Evolutionary conservation across 64 coral and sea anemone genomes (phyloP), one percentile per base, ranked within the genome.

Genomic region (Anthopleura sola): DNA sequence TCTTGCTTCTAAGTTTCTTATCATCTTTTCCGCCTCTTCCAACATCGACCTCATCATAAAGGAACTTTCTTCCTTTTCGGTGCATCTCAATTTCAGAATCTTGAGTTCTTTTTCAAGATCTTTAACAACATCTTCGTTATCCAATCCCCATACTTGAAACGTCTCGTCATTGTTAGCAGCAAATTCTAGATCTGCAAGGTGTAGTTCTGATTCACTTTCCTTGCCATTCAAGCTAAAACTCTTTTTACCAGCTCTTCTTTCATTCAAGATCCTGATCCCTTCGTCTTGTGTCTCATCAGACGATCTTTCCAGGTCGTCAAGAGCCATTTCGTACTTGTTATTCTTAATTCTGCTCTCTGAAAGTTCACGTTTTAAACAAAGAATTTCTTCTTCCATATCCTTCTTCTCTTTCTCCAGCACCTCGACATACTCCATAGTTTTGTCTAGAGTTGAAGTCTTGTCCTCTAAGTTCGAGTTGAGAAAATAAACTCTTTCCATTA

Each of bases 91-190:
- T 78, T 75, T 75, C 37, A 91, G 21, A 24, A 55, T 36, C 7
- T 86, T 55, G 11, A 83, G 9, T 34, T 56, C 84, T 49, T 91
- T 91, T 44, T 91, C 78, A 75, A 53, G 53, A 6, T 86, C 71
- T 0, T 37, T 12, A 81, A 91, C 20, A 38, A 91, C 20, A 38
- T 34, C 10, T n/a, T 91, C 84, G 3, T 91, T 34, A 5, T 78
- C 62, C 6, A 66, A 56, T 0, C 83, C 66, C 26, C 48, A 36
- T 47, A 82, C 50, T 47, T 91, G 79, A 23, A 48, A 83, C 18
- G 10, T 83, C 47, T 83, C 75, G 7, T 82, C 89, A 4, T 86
- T 50, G 1, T 54, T 81, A 44, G 58, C 37, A 58, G 36, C 49
- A 26, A 51, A 54, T 2, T 68, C 32, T 39, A 6, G 4, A 8